A percentile compares a stretch with the other conserved stretches of the same genome.
Evolutionary conservation across 2,888 invertebrate genomes (phyloP).

Genomic region (Drosophila maculinotata): DNA sequence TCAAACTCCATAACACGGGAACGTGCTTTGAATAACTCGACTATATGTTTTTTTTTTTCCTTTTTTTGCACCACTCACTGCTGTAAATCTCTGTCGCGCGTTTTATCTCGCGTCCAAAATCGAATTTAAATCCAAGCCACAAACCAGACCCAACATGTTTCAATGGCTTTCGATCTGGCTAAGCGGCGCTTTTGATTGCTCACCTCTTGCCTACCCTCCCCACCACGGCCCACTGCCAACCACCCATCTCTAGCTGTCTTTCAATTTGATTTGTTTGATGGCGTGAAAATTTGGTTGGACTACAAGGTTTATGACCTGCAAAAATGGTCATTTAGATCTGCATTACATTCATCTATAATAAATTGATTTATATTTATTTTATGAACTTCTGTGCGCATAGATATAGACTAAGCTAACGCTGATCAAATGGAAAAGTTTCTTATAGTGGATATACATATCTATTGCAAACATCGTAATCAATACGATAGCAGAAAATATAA

Average conservation of each 20-base stretch:
- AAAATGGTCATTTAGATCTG: slow-evolving; percentile 33
- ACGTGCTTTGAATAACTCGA: slow-evolving; percentile 75
- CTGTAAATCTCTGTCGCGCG: slow-evolving; percentile 63
- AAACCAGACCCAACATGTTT: slow-evolving; percentile 66
- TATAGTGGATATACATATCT: too few species aligned
- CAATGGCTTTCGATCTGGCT: slow-evolving; percentile 59
- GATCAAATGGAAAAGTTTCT: too few species aligned
- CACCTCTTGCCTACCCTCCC: slow-evolving; percentile 19
- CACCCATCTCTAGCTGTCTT: slow-evolving; percentile 31
- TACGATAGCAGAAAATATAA: too few species aligned
- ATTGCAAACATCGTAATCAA: too few species aligned
- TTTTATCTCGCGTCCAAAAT: slow-evolving; percentile 75
- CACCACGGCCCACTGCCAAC: slow-evolving; percentile 21
- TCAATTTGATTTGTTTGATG: slow-evolving; percentile 61
- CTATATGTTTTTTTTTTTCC: slow-evolving; percentile 20
- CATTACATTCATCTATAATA: slow-evolving; percentile 16
- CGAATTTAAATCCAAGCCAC: slow-evolving; percentile 72
- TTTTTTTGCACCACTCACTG: slow-evolving; percentile 31
- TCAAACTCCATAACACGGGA: slow-evolving; percentile 54
- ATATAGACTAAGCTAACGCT: too few species aligned
- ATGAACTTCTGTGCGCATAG: too few species aligned
- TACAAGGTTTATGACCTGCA: slow-evolving; percentile 42
- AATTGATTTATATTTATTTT: too few species aligned
- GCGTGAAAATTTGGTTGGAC: slow-evolving; percentile 59
- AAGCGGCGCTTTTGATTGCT: slow-evolving; percentile 62